These are phyloP conservation scores for Rugalucina vietnamica DNA, from an alignment of 2,888 invertebrate species.

Conservation along the genomic window DNA sequence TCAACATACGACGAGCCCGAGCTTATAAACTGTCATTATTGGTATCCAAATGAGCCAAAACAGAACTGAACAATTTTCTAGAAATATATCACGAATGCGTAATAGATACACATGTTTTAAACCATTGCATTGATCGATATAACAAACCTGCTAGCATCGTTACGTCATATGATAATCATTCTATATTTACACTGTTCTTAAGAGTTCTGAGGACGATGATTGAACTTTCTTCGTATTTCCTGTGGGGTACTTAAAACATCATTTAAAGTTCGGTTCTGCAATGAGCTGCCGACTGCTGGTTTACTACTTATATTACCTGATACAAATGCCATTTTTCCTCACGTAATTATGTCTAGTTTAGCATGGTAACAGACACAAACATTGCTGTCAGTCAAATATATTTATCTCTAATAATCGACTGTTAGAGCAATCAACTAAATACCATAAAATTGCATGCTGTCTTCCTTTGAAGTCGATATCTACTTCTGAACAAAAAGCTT, in stretches of 20 bases:
- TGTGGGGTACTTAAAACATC: constrained; percentile 8
- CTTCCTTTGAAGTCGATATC: constrained; percentile 62
- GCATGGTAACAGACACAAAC: constrained; percentile 51
- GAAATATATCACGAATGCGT: no score
- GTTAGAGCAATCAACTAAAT: constrained; percentile 61
- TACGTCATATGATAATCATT: no score
- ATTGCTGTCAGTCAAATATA: constrained; percentile 61
- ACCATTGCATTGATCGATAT: no score
- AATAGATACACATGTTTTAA: no score
- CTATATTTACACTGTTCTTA: no score
- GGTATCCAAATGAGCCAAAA: no score
- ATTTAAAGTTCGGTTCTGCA: not conserved
- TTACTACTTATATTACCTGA: constrained; percentile 43
- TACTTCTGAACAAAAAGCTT: constrained; percentile 55
- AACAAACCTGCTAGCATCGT: no score
- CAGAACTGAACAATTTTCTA: no score
- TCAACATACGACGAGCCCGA: no score
- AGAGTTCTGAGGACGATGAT: no score
- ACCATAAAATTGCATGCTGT: constrained; percentile 61
- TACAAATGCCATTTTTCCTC: constrained; percentile 52
- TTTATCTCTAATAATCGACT: constrained; percentile 56
- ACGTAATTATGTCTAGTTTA: constrained; percentile 57
- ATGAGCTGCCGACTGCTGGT: not conserved
- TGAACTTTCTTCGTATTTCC: no score
- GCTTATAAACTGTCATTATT: no score